phyloP scores from a whole-genome alignment of 2,797 vertebrate species.

The Aphelocoma californica region DNA sequence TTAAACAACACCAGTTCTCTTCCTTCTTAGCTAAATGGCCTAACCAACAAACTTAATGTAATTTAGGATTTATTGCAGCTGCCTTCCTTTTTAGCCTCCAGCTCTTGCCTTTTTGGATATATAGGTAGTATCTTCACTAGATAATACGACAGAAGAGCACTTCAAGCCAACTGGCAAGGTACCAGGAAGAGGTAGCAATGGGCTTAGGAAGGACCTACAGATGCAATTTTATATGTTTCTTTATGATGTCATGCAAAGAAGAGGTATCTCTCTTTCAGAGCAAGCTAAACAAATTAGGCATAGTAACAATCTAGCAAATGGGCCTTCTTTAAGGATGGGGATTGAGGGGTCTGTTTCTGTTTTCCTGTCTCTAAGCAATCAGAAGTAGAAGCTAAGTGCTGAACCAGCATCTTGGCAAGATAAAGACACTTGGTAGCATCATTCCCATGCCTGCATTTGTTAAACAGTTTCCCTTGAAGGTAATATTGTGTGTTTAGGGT shows the following conservation, averaged over 20 bases:
- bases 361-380: background rate
- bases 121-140: background rate
- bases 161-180: background rate
- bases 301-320: background rate
- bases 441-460: background rate
- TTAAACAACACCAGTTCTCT: background rate
- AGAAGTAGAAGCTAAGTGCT: background rate
- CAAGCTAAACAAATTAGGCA: background rate
- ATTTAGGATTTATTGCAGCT: background rate
- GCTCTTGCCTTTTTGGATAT: background rate
- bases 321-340: background rate
- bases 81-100: background rate
- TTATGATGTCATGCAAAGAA: background rate
- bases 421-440: background rate
- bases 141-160: background rate
- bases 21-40: background rate
- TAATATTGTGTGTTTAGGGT: background rate
- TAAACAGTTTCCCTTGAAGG: background rate
- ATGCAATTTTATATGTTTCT: background rate
- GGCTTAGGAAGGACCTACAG: background rate
- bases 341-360: accelerated
- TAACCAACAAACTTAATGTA: background rate
- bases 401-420: background rate
- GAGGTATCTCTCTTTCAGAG: background rate
- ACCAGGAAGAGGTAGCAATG: background rate